Base-by-base conservation (phyloP, 2,888 invertebrate genomes). In the Loripinus fragilis region DNA sequence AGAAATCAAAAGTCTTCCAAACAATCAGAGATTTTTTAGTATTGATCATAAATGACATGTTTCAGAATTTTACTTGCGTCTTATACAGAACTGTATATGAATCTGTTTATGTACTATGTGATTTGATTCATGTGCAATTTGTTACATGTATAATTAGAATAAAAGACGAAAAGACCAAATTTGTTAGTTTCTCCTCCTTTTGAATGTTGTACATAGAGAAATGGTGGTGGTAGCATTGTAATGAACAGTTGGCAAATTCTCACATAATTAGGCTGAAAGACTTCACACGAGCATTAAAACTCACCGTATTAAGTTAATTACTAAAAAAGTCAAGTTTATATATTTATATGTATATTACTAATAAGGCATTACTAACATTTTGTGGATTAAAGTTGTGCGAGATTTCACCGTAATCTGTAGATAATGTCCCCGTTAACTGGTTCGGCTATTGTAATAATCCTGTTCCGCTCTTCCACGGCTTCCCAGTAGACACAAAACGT, bases 321-420 rank as follows among this genome's bases (percentile, higher is more conserved):
- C 74, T 66, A 74, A 77, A 81, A 74, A 77, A 81, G 75, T 80
- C 77, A 75, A 76, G 69, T 77, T 75, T 79, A 78, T 79, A 83
- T 79, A 81, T 84, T 76, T 82, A 85, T 85, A 79, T 81, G 82
- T 80, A 81, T 82, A 76, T 82, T 83, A 87, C 86, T 87, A 87
- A 87, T 87, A 78, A 76, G 87, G 79, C 86, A 84, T 83, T 87
- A 88, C 88, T 88, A 88, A 88, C 86, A 76, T 82, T 86, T 82
- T 87, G 85, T 85, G 81, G 86, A 86, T 86, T 85, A 88, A 86
- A 88, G 88, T 78, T 86, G 88, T 88, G 88, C 88, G 68, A 72
- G 75, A 28, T 48, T 75, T 42, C 74, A 69, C 64, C 67, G 65
- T 82, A 82, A 72, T 82, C 74, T 65, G 77, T 82, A 82, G 79